phyloP scores from a whole-genome alignment of 1,140 invertebrate species.

The Adelges cooleyi region DNA sequence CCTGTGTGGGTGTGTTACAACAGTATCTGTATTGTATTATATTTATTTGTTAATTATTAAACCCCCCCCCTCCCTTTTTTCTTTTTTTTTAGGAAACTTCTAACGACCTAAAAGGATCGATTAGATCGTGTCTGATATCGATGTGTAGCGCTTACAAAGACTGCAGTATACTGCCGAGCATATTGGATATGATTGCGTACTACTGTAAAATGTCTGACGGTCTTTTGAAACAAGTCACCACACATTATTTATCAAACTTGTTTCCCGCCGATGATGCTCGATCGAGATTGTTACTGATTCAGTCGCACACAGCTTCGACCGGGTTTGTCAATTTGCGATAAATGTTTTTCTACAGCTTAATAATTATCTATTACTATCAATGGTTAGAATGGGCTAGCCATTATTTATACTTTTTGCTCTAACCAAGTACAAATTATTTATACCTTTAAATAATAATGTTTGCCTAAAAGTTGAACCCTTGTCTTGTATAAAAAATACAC shows the following conservation, averaged over 20 bases:
- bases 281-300: constrained; percentile 13
- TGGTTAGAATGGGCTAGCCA: too few species aligned
- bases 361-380: too few species aligned
- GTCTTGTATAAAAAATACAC: too few species aligned
- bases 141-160: constrained; percentile 13
- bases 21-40: too few species aligned
- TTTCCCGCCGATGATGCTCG: constrained; percentile 14
- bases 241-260: constrained; percentile 12
- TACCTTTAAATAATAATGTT: too few species aligned
- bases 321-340: background rate
- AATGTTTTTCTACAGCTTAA: too few species aligned
- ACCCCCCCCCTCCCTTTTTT: too few species aligned
- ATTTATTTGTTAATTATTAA: too few species aligned
- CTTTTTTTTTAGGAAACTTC: constrained; percentile 9
- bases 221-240: constrained; percentile 18
- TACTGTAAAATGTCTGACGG: constrained; percentile 21
- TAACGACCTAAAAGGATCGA: constrained; percentile 12
- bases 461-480: too few species aligned
- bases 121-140: constrained; percentile 18
- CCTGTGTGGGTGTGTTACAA: too few species aligned
- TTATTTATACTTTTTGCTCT: too few species aligned
- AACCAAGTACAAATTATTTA: too few species aligned
- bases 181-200: constrained; percentile 8
- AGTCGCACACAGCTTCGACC: background rate
- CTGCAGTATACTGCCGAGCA: background rate